Evolutionary conservation across 2,113 vertebrate genomes (phyloP).

Genomic region (Variabilichromis moorii): DNA sequence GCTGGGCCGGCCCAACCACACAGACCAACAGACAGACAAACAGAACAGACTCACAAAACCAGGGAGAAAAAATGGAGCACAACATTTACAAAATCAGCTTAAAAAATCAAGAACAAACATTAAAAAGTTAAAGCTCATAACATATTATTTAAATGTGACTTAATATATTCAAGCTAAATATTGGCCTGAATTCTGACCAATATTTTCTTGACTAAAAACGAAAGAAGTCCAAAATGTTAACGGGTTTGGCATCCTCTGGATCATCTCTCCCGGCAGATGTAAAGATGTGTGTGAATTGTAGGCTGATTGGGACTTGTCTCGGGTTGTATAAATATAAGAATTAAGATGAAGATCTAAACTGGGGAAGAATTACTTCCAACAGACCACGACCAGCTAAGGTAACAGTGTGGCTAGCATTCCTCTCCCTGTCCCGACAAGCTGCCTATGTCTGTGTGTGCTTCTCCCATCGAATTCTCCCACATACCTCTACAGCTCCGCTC

Average conservation of each 20-base stretch:
- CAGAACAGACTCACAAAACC: background rate
- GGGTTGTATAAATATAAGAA: slow-evolving; percentile 5
- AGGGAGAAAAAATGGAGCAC: background rate
- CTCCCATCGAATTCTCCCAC: slow-evolving; percentile 36
- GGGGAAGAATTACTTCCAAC: slow-evolving; percentile 30
- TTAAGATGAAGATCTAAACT: slow-evolving; percentile 37
- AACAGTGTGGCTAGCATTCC: slow-evolving; percentile 56
- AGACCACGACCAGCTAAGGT: slow-evolving; percentile 23
- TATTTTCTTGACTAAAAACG: background rate
- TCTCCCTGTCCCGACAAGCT: slow-evolving; percentile 64
- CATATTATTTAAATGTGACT: background rate
- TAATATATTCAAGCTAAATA: background rate
- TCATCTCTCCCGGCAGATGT: background rate
- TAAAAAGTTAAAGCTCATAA: background rate
- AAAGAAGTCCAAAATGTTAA: background rate
- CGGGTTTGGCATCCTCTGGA: background rate
- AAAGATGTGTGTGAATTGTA: background rate
- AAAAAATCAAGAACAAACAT: background rate
- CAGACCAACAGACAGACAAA: background rate
- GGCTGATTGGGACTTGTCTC: background rate
- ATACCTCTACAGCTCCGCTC: slow-evolving; percentile 41
- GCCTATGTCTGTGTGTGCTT: background rate
- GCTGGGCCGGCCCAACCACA: background rate
- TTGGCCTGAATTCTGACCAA: background rate
- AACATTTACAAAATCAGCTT: background rate